Evolutionary conservation across 2,888 invertebrate species (phyloP).

Genomic region (Proisotoma minuta): DNA sequence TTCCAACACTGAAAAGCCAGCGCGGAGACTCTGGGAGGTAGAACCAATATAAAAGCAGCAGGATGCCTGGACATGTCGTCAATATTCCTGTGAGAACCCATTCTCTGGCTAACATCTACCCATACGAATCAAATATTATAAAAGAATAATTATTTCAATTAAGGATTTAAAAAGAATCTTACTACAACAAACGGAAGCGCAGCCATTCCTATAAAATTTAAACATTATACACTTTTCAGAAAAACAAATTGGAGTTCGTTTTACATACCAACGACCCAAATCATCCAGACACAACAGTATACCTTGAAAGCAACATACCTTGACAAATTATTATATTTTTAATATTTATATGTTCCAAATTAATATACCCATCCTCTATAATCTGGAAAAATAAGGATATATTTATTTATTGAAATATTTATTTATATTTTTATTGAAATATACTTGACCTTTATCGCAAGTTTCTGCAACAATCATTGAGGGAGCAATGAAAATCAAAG

Average conservation of each 20-base stretch:
- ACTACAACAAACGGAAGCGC: constrained; percentile 27
- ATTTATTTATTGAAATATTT: no score
- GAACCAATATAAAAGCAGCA: constrained; percentile 30
- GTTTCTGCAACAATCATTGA: constrained; percentile 38
- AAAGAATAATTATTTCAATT: no score
- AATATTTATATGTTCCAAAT: no score
- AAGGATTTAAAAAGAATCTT: no score
- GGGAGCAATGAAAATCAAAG: constrained; percentile 35
- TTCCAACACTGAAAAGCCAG: constrained; percentile 38
- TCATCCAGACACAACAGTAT: constrained; percentile 36
- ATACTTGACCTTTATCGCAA: constrained; percentile 41
- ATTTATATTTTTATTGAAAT: no score
- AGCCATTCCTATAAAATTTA: constrained; percentile 30
- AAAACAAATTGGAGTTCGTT: no score
- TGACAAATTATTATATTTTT: no score
- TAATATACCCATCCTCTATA: constrained; percentile 34
- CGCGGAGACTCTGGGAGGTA: constrained; percentile 41
- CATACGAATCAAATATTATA: constrained; percentile 2
- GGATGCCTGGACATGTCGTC: constrained; percentile 34
- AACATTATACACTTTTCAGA: background rate
- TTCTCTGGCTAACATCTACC: no score
- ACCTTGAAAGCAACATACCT: no score
- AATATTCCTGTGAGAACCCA: constrained; percentile 37
- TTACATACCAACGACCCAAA: no score
- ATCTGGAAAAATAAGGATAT: constrained; percentile 10